phyloP scores from a whole-genome alignment of 2,888 invertebrate genomes.

The Papilio protenor region DNA sequence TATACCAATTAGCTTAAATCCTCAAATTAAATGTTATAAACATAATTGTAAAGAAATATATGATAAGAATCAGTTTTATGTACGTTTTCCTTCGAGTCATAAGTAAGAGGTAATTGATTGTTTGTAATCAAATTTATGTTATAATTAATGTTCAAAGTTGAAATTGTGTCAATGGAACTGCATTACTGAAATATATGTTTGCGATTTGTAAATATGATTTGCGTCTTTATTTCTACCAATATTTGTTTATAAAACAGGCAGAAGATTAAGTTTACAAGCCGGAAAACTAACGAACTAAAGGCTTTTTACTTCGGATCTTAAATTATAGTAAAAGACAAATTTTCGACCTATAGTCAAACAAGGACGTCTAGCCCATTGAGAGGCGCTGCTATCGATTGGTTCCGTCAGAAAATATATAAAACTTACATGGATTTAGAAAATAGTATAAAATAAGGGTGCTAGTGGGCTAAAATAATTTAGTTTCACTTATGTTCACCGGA shows the following conservation, averaged over 20 bases:
- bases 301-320: neutral
- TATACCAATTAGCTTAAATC: neutral
- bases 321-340: too few species aligned
- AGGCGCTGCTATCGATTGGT: too few species aligned
- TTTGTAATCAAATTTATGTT: neutral
- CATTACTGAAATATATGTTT: constrained; percentile 11
- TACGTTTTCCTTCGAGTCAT: neutral
- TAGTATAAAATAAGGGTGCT: too few species aligned
- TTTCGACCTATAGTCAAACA: too few species aligned
- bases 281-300: neutral
- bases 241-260: constrained; percentile 5
- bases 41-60: neutral
- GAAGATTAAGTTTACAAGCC: neutral
- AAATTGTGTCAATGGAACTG: neutral
- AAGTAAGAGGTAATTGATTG: neutral
- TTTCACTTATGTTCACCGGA: too few species aligned
- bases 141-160: neutral
- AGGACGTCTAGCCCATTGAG: too few species aligned
- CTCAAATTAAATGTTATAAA: neutral
- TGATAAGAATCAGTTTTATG: neutral
- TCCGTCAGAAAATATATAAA: too few species aligned
- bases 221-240: constrained; percentile 33
- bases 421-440: too few species aligned
- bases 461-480: too few species aligned
- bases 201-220: constrained; percentile 23